Evolutionary conservation across 2,797 vertebrate genomes (phyloP).

Genomic region (Sylvilagus floridanus): DNA sequence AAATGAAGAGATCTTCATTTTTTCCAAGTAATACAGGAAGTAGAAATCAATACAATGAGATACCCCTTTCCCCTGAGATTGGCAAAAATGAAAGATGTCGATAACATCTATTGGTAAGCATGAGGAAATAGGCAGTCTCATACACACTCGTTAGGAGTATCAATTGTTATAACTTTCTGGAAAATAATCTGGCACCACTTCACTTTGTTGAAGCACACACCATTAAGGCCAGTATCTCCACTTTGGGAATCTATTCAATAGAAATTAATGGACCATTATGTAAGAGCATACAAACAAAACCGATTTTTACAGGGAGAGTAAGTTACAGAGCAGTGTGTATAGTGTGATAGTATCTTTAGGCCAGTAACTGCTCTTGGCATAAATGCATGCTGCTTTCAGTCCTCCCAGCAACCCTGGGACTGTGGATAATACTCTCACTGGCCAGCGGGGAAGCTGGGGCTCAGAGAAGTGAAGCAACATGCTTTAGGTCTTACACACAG

Average conservation of each 20-base stretch:
- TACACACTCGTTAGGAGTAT: background rate
- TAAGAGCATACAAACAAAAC: background rate
- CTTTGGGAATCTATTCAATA: conserved; percentile 38
- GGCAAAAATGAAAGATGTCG: background rate
- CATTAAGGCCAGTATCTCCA: background rate
- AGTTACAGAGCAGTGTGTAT: background rate
- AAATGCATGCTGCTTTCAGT: background rate
- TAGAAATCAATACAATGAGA: conserved; percentile 2
- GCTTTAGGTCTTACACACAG: background rate
- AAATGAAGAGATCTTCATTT: conserved; percentile 25
- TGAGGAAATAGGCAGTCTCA: background rate
- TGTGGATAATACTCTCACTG: background rate
- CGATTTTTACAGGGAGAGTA: background rate
- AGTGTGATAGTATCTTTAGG: background rate
- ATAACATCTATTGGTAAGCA: background rate
- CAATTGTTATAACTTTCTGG: conserved; percentile 3
- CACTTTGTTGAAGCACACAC: background rate
- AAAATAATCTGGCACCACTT: conserved; percentile 31
- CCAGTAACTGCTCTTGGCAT: background rate
- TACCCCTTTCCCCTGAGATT: background rate
- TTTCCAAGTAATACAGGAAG: conserved; percentile 39
- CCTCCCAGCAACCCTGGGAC: background rate
- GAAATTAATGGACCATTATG: background rate
- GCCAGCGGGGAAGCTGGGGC: conserved; percentile 1
- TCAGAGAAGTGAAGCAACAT: background rate